Evolutionary conservation across 2,797 vertebrate species (phyloP), one percentile per base, ranked within the genome.

Genomic region (Muraenolepis orangiensis): DNA sequence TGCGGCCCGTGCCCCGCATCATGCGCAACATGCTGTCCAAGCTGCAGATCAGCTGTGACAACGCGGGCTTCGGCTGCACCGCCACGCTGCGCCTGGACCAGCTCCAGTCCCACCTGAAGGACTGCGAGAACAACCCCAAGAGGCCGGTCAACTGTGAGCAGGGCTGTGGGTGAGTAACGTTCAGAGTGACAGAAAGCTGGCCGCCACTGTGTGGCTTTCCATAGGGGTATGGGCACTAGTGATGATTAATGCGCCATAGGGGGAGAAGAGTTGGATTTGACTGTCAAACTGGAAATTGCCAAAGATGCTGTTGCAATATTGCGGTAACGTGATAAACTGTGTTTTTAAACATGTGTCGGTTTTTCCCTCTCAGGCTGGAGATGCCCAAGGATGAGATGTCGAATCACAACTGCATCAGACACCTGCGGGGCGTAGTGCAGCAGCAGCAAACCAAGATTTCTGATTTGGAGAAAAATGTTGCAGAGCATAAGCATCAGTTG

Each of bases 11-110:
- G 68, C 98, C 98, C 61, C 96, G 98, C 80, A 99, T 99, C 94
- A 99, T 99, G 98, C 95, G 98, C 72, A 99, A 99, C 90, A 99
- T 99, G 98, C 94, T 99, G 70, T 99, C 97, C 64, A 99, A 99
- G 90, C 94, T 99, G 73, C 97, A 98, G 91, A 98, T 99, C 86
- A 95, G 93, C 73, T 99, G 98, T 13, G 98, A 99, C 91, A 99
- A 99, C 81, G 95, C 96, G 0, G 93, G 93, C 7, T 99, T 98
- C 51, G 97, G 98, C 90, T 99, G 98, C 78, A 95, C 93, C 0
- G 97, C 97, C 1, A 94, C 97, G 0, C 94, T 99, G 81, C 94
- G 98, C 3, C 95, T 99, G 2, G 97, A 99, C 91, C 98, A 97
- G 94, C 96, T 99, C 73, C 96, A 95, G 93, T 95, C 97, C 6